Evolutionary conservation across 1,140 invertebrate genomes (phyloP).

Genomic region (Pectinophora gossypiella): DNA sequence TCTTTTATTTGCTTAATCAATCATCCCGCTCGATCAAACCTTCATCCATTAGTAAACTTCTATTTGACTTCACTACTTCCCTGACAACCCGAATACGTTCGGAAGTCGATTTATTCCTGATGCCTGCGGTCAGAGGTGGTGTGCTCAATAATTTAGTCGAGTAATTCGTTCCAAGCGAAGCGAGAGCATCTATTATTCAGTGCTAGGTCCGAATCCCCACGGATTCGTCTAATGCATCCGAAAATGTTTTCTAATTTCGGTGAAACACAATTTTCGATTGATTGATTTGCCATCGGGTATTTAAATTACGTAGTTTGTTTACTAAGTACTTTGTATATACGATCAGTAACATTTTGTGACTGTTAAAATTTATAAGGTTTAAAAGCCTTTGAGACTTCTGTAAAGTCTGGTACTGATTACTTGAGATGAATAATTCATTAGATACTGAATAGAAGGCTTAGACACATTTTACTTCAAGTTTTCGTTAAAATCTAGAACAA

Average conservation of each 20-base stretch:
- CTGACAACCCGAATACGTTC: constrained; percentile 15
- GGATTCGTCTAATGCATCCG: constrained; percentile 22
- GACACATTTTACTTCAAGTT: too few relatives aligned
- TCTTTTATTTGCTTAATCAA: not conserved
- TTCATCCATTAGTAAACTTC: not conserved
- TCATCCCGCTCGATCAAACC: not conserved
- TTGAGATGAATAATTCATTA: too few relatives aligned
- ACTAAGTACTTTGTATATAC: too few relatives aligned
- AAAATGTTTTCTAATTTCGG: constrained; percentile 26
- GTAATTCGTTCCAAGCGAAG: constrained; percentile 36
- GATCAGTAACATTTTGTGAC: too few relatives aligned
- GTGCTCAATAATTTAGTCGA: constrained; percentile 44
- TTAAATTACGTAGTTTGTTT: too few relatives aligned
- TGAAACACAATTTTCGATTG: not conserved
- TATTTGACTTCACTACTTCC: constrained; percentile 1
- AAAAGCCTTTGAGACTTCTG: too few relatives aligned
- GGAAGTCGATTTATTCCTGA: constrained; percentile 32
- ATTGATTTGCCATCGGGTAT: constrained; percentile 1
- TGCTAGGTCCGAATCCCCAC: constrained; percentile 20
- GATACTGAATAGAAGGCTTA: too few relatives aligned
- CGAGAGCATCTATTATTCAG: constrained; percentile 41
- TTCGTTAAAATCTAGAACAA: too few relatives aligned
- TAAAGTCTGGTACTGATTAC: too few relatives aligned
- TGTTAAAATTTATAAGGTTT: too few relatives aligned
- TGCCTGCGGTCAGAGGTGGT: constrained; percentile 27